A percentile compares a stretch with the other conserved stretches of the same genome.
phyloP scores from a whole-genome alignment of 2,888 invertebrate genomes.

The Caenorhabditis sulstoni region DNA sequence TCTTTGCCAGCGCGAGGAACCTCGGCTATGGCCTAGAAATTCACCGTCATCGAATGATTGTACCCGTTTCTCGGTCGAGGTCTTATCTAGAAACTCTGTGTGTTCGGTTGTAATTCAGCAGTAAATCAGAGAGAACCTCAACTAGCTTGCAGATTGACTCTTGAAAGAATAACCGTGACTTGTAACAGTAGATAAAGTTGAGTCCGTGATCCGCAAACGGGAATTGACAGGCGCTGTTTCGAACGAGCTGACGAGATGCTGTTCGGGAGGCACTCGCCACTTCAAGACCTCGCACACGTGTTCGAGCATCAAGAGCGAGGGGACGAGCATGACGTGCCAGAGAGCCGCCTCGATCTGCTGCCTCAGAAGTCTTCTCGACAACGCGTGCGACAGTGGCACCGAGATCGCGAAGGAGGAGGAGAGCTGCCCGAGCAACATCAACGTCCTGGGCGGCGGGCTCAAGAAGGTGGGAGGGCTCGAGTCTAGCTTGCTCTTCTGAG shows the following conservation, averaged over 20 bases:
- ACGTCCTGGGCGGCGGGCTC: slow-evolving; percentile 77
- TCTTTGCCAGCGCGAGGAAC: too few species aligned
- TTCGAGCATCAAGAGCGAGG: slow-evolving; percentile 71
- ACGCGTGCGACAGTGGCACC: slow-evolving; percentile 73
- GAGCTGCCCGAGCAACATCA: slow-evolving; percentile 68
- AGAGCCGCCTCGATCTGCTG: slow-evolving; percentile 79
- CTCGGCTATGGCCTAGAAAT: too few species aligned
- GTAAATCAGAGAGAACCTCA: too few species aligned
- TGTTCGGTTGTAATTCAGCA: too few species aligned
- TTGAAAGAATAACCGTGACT: too few species aligned
- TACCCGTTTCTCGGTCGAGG: too few species aligned
- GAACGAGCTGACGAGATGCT: slow-evolving; percentile 77
- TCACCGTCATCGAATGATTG: too few species aligned
- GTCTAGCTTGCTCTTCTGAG: too few species aligned
- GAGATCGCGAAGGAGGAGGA: slow-evolving; percentile 65
- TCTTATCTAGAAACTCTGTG: too few species aligned
- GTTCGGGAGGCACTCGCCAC: slow-evolving; percentile 78
- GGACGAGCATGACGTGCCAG: slow-evolving; percentile 74
- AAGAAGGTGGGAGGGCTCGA: too few species aligned
- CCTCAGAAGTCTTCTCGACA: slow-evolving; percentile 77
- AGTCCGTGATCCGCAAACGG: not conserved
- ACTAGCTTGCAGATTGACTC: too few species aligned
- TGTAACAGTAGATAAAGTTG: too few species aligned
- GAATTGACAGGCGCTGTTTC: slow-evolving; percentile 16
- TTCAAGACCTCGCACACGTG: slow-evolving; percentile 74